Percentiles rank a stretch among this genome's conserved stretches.
Evolutionary conservation across 2,797 vertebrate genomes (phyloP).

Genomic region (Caiman crocodilus): DNA sequence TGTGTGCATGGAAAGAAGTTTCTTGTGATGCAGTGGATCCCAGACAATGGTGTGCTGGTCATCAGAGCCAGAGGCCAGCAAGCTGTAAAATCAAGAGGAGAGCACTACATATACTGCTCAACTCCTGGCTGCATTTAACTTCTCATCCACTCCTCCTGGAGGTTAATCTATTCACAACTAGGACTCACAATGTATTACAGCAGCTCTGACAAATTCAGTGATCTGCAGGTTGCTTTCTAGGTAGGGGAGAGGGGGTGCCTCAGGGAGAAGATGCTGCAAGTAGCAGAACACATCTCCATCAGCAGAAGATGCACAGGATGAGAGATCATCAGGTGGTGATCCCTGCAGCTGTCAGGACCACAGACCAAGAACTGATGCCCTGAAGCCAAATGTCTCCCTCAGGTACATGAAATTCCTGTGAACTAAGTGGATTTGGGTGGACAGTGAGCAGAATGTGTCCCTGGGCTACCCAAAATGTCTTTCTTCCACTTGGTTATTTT

Average conservation of each 20-base stretch:
- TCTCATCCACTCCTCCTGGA: neutral
- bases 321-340: neutral
- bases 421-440: neutral
- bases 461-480: neutral
- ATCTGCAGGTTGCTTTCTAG: neutral
- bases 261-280: neutral
- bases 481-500: neutral
- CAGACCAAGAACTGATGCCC: neutral
- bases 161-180: neutral
- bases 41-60: slow-evolving; percentile 98
- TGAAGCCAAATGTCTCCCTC: neutral
- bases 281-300: neutral
- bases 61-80: slow-evolving; percentile 97
- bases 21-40: slow-evolving; percentile 97
- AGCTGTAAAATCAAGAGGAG: slow-evolving; percentile 78
- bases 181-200: neutral
- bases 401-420: neutral
- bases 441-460: neutral
- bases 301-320: neutral
- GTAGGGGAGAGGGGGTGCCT: fast-evolving
- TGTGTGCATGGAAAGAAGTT: slow-evolving; percentile 98
- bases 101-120: neutral
- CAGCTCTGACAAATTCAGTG: neutral
- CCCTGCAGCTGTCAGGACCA: neutral
- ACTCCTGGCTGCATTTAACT: neutral